phyloP scores from a whole-genome alignment of 1,140 invertebrate species.

The Rhyzopertha dominica region DNA sequence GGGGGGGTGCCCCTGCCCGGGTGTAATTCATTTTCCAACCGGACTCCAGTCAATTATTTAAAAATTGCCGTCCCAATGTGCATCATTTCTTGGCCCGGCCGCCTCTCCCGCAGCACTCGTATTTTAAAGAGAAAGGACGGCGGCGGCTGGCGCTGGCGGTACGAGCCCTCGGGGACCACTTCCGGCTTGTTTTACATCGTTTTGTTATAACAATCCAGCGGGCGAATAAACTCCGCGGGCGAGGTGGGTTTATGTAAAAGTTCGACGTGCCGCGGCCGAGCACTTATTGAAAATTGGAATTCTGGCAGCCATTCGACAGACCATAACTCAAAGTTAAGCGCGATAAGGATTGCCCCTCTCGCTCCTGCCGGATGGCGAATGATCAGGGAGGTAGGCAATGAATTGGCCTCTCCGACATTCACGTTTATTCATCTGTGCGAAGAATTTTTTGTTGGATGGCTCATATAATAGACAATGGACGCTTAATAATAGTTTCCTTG shows the following conservation, averaged over 20 bases:
- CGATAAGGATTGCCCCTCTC: conserved; percentile 42
- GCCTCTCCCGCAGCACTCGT: conserved; percentile 42
- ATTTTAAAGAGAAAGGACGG: conserved; percentile 38
- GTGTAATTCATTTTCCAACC: conserved; percentile 50
- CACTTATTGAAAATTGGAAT: conserved; percentile 46
- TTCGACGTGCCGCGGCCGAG: conserved; percentile 22
- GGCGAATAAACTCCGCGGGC: conserved; percentile 10
- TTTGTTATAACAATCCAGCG: conserved; percentile 48
- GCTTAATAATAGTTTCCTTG: too few relatives aligned
- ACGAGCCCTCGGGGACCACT: conserved; percentile 40
- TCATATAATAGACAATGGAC: too few relatives aligned
- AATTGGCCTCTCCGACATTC: too few relatives aligned
- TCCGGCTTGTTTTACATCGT: conserved; percentile 48
- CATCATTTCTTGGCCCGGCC: conserved; percentile 43
- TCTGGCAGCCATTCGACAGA: conserved; percentile 40
- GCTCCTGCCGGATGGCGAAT: too few relatives aligned
- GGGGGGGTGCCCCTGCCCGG: conserved; percentile 28
- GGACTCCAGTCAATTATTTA: conserved; percentile 51
- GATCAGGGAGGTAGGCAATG: too few relatives aligned
- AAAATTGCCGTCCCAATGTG: conserved; percentile 47
- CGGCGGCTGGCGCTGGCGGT: conserved; percentile 12
- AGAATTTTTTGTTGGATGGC: too few relatives aligned
- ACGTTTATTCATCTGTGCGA: too few relatives aligned
- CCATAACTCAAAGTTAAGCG: conserved; percentile 41
- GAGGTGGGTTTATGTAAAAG: conserved; percentile 25